These are phyloP conservation scores for Riptortus pedestris DNA, from an alignment of 1,140 invertebrate species.

Conservation along the genomic window DNA sequence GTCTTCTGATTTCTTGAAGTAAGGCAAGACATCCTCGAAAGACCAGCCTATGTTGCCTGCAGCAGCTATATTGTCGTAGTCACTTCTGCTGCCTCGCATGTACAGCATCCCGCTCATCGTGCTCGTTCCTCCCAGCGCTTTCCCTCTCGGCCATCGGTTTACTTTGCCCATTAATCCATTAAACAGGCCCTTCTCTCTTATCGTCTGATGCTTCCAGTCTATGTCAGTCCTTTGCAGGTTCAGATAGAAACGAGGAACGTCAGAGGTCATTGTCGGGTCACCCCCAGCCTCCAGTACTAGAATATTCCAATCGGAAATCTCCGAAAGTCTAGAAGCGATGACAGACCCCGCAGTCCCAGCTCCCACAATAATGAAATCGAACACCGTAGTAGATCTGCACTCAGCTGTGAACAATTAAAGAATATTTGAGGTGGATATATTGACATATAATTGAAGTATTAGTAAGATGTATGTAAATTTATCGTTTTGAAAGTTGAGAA, in stretches of 20 bases:
- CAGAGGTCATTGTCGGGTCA: conserved; percentile 54
- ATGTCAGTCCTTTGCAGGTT: conserved; percentile 41
- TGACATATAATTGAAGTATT: too few species aligned
- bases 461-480: too few species aligned
- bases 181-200: conserved; percentile 42
- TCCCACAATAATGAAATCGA: conserved; percentile 34
- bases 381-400: conserved; percentile 15
- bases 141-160: conserved; percentile 50
- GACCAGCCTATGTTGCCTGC: conserved; percentile 52
- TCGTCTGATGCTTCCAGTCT: conserved; percentile 56
- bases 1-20: conserved; percentile 48
- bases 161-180: conserved; percentile 51
- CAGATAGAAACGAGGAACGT: conserved; percentile 51
- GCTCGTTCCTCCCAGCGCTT: conserved; percentile 70
- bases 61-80: conserved; percentile 58
- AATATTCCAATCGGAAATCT: conserved; percentile 39
- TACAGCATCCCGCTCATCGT: conserved; percentile 60
- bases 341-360: conserved; percentile 36
- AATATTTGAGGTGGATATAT: not conserved
- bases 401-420: not conserved
- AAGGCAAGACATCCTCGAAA: conserved; percentile 48
- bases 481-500: too few species aligned
- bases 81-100: conserved; percentile 48
- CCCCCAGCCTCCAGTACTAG: conserved; percentile 51
- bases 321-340: conserved; percentile 47